A percentile compares a stretch with the other conserved stretches of the same genome.
Evolutionary conservation across 2,888 invertebrate species (phyloP).

Genomic region (Thecocarcelia acutangulata): DNA sequence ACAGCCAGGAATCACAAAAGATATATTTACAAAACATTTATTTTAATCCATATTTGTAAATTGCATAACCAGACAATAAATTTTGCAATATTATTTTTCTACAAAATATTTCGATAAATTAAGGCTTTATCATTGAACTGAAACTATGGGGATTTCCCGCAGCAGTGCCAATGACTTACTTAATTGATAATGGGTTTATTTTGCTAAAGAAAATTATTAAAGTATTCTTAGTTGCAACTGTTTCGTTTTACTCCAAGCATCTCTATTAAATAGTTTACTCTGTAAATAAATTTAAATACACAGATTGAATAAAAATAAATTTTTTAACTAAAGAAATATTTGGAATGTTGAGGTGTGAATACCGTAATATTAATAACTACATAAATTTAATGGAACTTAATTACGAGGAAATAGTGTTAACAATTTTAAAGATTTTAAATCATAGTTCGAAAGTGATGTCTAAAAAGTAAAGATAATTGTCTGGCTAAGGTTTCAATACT

Average conservation of each 20-base stretch:
- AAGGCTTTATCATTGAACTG: background rate
- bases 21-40: no score
- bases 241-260: slow-evolving; percentile 5
- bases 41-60: no score
- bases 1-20: no score
- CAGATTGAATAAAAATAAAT: background rate
- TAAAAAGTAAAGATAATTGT: no score
- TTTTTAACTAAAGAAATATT: background rate
- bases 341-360: slow-evolving; percentile 22
- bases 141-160: slow-evolving; percentile 13
- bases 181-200: background rate
- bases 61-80: no score
- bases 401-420: background rate
- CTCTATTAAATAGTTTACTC: background rate
- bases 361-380: background rate
- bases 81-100: background rate
- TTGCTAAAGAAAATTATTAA: background rate
- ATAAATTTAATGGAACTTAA: background rate
- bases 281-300: background rate
- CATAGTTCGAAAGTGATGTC: no score
- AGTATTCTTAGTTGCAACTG: background rate
- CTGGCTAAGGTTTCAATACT: no score
- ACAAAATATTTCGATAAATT: background rate
- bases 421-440: slow-evolving; percentile 4
- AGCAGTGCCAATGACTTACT: background rate